phyloP scores from a whole-genome alignment of 2,888 invertebrate genomes.

The Ariolimax columbianus region DNA sequence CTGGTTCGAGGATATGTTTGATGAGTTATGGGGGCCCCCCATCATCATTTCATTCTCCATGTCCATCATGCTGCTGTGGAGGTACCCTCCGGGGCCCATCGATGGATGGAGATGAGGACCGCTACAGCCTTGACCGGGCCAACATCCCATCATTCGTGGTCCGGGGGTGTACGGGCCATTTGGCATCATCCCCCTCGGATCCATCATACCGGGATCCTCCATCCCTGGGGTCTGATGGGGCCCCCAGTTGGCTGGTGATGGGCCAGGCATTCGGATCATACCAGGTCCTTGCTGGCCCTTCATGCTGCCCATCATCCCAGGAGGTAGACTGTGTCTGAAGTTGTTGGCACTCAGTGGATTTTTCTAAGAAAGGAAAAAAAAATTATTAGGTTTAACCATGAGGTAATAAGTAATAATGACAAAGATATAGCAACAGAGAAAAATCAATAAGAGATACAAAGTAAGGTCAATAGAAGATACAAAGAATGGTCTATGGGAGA shows the following conservation, averaged over 20 bases:
- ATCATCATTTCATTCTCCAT: constrained; percentile 38
- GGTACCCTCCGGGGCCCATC: constrained; percentile 41
- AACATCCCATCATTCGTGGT: constrained; percentile 59
- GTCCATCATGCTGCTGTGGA: constrained; percentile 46
- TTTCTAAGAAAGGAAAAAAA: constrained; percentile 39
- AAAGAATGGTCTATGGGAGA: too few species aligned
- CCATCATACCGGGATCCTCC: constrained; percentile 59
- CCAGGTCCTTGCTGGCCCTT: constrained; percentile 62
- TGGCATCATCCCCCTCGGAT: constrained; percentile 48
- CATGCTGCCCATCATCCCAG: constrained; percentile 53
- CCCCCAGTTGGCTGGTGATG: constrained; percentile 50
- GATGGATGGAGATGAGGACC: constrained; percentile 28
- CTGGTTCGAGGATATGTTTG: constrained; percentile 74
- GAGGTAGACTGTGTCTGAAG: constrained; percentile 9
- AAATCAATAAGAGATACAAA: too few species aligned
- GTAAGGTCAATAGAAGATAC: too few species aligned
- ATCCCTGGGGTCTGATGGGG: constrained; percentile 44
- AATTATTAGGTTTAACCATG: too few species aligned
- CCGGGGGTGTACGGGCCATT: constrained; percentile 55
- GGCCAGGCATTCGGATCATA: constrained; percentile 44
- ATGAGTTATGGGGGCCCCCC: constrained; percentile 39
- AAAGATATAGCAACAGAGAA: background rate
- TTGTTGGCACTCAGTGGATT: constrained; percentile 46
- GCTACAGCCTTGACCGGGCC: constrained; percentile 40
- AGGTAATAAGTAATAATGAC: constrained; percentile 56